Conservation (phyloP, 1,140 invertebrate genomes). For the Drosophila virilis region DNA sequence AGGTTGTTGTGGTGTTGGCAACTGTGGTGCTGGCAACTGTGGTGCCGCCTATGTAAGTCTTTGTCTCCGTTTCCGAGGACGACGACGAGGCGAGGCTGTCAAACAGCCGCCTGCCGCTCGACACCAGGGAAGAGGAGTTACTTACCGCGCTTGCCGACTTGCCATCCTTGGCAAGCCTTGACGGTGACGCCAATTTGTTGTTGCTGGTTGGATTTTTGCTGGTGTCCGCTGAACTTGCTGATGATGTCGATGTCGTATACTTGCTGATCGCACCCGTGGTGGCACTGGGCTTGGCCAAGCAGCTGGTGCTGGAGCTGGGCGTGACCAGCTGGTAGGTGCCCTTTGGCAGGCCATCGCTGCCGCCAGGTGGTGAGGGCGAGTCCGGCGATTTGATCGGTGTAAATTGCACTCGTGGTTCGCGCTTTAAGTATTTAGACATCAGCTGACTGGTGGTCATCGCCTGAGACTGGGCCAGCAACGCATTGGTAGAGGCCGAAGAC, state of each 20-base stretch:
- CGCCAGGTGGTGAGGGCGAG: conserved; percentile 77
- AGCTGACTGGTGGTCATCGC: conserved; percentile 82
- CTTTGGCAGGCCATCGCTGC: conserved; percentile 72
- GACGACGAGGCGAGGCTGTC: conserved; percentile 78
- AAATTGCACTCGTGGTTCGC: conserved; percentile 78
- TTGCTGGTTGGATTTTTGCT: conserved; percentile 46
- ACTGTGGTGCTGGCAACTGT: conserved; percentile 42
- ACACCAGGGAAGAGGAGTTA: conserved; percentile 68
- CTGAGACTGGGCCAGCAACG: conserved; percentile 77
- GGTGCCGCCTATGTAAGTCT: conserved; percentile 70
- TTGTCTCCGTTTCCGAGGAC: conserved; percentile 75
- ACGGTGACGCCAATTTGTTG: conserved; percentile 64
- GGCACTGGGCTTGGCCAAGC: conserved; percentile 45
- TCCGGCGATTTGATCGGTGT: conserved; percentile 83
- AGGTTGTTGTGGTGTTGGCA: conserved; percentile 58
- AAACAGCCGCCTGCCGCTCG: conserved; percentile 74
- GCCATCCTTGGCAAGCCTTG: conserved; percentile 53
- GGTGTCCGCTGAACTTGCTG: conserved; percentile 44
- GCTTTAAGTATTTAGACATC: conserved; percentile 82
- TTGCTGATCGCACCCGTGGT: conserved; percentile 74
- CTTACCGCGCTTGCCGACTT: conserved; percentile 44
- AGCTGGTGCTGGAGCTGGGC: conserved; percentile 40
- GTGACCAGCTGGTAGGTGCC: conserved; percentile 76
- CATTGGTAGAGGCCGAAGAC: conserved; percentile 80
- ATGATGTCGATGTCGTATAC: conserved; percentile 47